Percentiles rank a stretch among this genome's conserved stretches.
Evolutionary conservation across 2,888 invertebrate species (phyloP).

Genomic region (Tetramorium bicarinatum): DNA sequence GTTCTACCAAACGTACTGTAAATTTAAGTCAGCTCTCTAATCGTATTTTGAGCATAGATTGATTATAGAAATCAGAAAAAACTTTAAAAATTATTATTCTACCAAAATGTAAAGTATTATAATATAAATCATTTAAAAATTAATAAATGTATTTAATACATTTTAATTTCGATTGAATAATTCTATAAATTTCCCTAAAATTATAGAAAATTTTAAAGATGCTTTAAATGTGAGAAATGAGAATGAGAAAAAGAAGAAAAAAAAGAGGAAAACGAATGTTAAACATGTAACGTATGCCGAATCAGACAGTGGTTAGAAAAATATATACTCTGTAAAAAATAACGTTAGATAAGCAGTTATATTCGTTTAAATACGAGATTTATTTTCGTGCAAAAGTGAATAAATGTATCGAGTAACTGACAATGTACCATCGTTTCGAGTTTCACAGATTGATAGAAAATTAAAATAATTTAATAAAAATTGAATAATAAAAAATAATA

Average conservation of each 20-base stretch:
- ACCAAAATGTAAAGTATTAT: not conserved
- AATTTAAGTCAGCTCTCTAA: slow-evolving; percentile 16
- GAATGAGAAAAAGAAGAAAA: not conserved
- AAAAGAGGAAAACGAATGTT: not conserved
- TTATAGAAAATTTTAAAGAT: not conserved
- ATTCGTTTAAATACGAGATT: not conserved
- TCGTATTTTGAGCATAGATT: slow-evolving; percentile 7
- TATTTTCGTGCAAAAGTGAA: not conserved
- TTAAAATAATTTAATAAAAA: not conserved
- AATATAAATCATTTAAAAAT: not conserved
- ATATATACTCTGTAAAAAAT: slow-evolving; percentile 15
- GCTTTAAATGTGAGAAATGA: not conserved
- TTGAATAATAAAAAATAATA: not conserved
- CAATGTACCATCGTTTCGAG: not conserved
- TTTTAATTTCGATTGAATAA: not conserved
- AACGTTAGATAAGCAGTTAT: not conserved
- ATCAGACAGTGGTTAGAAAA: slow-evolving; percentile 34
- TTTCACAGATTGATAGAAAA: not conserved
- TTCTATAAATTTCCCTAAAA: not conserved
- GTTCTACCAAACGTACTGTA: slow-evolving; percentile 2
- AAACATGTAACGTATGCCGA: not conserved
- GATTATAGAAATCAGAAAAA: not conserved
- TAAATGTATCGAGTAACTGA: not conserved
- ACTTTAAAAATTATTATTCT: not conserved
- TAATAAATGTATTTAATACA: not conserved